Evolutionary conservation across 2,113 vertebrate genomes (phyloP).

Genomic region (Myotis davidii): DNA sequence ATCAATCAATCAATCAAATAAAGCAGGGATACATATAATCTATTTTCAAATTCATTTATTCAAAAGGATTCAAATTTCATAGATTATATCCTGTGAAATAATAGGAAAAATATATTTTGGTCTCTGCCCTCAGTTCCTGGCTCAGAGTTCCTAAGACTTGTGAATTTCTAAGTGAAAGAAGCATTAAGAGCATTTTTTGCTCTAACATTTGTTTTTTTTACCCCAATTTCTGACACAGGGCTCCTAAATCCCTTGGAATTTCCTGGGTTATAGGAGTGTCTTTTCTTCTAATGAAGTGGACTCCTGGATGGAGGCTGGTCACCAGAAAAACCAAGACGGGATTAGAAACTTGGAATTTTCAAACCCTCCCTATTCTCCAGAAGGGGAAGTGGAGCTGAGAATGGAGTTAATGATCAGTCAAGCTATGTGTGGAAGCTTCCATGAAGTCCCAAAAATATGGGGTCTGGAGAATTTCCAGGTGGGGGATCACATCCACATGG

Average conservation of each 20-base stretch:
- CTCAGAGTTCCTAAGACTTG: neutral
- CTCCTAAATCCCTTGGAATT: neutral
- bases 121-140: neutral
- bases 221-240: neutral
- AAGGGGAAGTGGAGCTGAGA: neutral
- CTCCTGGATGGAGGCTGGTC: neutral
- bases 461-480: neutral
- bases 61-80: neutral
- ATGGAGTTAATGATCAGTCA: neutral
- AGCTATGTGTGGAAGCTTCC: no score
- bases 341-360: neutral
- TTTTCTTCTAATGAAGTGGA: neutral
- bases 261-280: neutral
- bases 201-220: neutral
- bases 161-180: neutral
- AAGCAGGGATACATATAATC: neutral
- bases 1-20: neutral
- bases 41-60: neutral
- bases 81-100: neutral
- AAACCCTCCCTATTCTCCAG: neutral
- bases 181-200: no score
- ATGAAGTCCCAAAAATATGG: neutral
- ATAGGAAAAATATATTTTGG: neutral
- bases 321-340: neutral
- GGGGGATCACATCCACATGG: neutral